Conservation (phyloP, 2,888 invertebrate species). For the Sphaeridia pumilis region DNA sequence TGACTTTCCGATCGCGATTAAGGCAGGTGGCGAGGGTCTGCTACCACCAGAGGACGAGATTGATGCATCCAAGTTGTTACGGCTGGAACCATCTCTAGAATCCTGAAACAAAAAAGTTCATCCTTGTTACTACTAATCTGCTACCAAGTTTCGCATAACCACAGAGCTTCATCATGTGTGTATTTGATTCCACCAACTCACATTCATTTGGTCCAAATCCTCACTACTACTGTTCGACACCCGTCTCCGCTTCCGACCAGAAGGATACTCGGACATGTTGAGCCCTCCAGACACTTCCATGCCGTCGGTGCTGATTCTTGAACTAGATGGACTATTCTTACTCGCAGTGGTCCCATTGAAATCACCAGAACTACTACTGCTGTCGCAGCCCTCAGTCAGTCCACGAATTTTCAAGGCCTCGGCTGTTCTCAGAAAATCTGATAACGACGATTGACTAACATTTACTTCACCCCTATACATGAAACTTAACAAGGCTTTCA, state of each 20-base stretch:
- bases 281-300: conserved; percentile 11
- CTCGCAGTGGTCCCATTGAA: conserved; percentile 4
- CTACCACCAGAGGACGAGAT: conserved; percentile 28
- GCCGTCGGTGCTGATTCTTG: background rate
- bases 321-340: background rate
- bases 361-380: conserved; percentile 15
- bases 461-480: conserved; percentile 81
- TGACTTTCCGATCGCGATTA: conserved; percentile 18
- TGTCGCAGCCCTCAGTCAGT: conserved; percentile 51
- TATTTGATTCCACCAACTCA: conserved; percentile 22
- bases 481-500: conserved; percentile 70
- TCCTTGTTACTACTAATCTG: background rate
- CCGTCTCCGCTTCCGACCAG: conserved; percentile 28
- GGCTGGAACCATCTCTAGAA: conserved; percentile 5
- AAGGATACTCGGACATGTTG: conserved; percentile 10
- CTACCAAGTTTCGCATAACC: background rate
- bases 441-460: conserved; percentile 81
- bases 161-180: background rate
- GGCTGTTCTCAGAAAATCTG: conserved; percentile 74
- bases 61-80: conserved; percentile 18
- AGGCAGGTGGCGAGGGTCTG: conserved; percentile 35
- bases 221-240: conserved; percentile 34
- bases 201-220: conserved; percentile 25
- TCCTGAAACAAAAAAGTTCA: background rate
- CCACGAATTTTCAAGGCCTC: conserved; percentile 78